A percentile compares a stretch with the other conserved stretches of the same genome.
phyloP scores from a whole-genome alignment of 2,113 vertebrate species.

The Pipa parva region DNA sequence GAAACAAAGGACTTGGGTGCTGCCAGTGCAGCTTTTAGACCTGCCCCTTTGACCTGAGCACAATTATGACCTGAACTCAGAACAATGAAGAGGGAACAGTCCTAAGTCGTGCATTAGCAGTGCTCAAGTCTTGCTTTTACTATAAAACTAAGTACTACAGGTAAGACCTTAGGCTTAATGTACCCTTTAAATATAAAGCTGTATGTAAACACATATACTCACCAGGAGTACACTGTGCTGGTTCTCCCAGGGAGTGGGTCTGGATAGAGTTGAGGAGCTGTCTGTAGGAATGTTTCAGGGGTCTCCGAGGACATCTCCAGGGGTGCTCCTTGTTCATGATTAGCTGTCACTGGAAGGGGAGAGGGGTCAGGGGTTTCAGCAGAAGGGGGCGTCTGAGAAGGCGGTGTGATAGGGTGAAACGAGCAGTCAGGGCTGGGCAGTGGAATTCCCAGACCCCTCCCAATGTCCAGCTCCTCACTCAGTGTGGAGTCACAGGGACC shows the following conservation, averaged over 20 bases:
- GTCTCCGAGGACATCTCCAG: conserved; percentile 9
- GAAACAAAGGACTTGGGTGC: too few relatives aligned
- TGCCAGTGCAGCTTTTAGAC: too few relatives aligned
- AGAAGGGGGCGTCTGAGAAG: not conserved
- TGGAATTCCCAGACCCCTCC: conserved; percentile 1
- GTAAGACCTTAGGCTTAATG: too few relatives aligned
- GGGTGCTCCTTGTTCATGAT: conserved; percentile 14
- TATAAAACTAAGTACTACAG: too few relatives aligned
- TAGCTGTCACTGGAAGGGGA: not conserved
- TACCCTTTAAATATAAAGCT: too few relatives aligned
- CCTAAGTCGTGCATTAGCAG: too few relatives aligned
- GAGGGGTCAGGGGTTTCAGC: not conserved
- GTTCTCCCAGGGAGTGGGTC: conserved; percentile 16
- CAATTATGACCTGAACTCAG: too few relatives aligned
- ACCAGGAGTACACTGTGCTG: conserved; percentile 48
- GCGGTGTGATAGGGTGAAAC: conserved; percentile 39
- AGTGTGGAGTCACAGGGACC: conserved; percentile 62
- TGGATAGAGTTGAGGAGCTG: conserved; percentile 54
- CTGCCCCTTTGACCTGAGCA: too few relatives aligned
- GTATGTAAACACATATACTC: too few relatives aligned
- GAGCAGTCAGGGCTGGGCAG: conserved; percentile 33
- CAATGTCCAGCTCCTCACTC: conserved; percentile 45
- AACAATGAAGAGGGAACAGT: too few relatives aligned
- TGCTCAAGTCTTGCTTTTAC: too few relatives aligned
- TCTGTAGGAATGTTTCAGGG: conserved; percentile 53